Evolutionary conservation across 2,797 vertebrate genomes (phyloP).

Genomic region (Pseudochromis fuscus): DNA sequence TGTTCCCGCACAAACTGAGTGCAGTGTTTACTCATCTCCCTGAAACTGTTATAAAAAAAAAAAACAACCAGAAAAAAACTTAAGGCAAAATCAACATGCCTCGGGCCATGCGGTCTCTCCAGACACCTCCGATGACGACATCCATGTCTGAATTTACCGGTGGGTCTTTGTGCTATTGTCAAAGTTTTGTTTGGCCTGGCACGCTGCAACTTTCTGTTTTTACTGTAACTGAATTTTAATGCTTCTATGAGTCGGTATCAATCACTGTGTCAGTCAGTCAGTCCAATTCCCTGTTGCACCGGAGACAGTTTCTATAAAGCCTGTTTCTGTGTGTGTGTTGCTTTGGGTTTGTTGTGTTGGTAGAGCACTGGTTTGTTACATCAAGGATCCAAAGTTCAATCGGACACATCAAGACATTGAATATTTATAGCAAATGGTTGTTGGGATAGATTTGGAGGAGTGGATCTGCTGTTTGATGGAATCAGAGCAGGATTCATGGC

Average conservation of each 20-base stretch:
- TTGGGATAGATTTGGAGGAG: not conserved
- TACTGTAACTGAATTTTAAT: conserved; percentile 39
- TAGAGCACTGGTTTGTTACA: not conserved
- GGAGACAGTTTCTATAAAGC: not conserved
- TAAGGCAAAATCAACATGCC: conserved; percentile 27
- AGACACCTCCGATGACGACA: conserved; percentile 23
- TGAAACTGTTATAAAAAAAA: conserved; percentile 2
- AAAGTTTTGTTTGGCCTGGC: conserved; percentile 34
- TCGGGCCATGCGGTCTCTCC: conserved; percentile 39
- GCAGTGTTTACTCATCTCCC: conserved; percentile 30
- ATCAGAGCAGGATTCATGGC: not conserved
- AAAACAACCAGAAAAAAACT: conserved; percentile 21
- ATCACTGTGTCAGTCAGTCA: conserved; percentile 15
- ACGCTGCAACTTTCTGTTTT: conserved; percentile 9
- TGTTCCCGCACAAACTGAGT: conserved; percentile 13
- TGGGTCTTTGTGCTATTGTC: conserved; percentile 33
- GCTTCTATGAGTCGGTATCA: conserved; percentile 3
- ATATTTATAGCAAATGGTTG: not conserved
- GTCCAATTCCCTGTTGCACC: not conserved
- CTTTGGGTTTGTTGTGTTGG: not conserved
- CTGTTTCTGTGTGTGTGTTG: not conserved
- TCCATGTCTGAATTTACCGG: conserved; percentile 34
- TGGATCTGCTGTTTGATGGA: no score
- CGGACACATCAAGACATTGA: not conserved
- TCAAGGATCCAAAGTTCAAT: not conserved